Evolutionary conservation across 2,888 invertebrate genomes (phyloP).

Genomic region (Ditula angustiorana): DNA sequence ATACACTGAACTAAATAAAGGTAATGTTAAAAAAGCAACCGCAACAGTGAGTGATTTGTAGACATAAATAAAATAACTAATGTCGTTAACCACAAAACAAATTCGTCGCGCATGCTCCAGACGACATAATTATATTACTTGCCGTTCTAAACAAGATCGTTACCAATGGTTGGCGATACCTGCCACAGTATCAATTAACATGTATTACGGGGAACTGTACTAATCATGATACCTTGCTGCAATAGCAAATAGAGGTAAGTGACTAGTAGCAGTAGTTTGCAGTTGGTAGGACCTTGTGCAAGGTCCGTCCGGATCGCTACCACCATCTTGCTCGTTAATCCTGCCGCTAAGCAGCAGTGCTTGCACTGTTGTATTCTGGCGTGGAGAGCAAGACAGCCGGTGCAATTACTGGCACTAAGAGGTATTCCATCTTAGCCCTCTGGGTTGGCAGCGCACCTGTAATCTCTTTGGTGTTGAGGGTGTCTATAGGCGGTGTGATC

Average conservation of each 20-base stretch:
- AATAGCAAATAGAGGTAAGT: not conserved
- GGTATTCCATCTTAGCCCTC: no score
- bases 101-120: constrained; percentile 17
- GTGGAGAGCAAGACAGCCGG: no score
- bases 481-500: no score
- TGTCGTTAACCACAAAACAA: constrained; percentile 14
- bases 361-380: no score
- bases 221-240: constrained; percentile 2
- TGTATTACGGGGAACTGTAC: not conserved
- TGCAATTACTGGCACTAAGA: no score
- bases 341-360: no score
- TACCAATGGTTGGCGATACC: constrained; percentile 17
- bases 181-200: constrained; percentile 12
- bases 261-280: no score
- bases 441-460: no score
- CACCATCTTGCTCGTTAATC: no score
- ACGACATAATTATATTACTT: constrained; percentile 7
- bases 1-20: not conserved
- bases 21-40: not conserved
- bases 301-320: no score
- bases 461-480: no score
- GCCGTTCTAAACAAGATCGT: not conserved
- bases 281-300: no score
- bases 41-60: not conserved
- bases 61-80: not conserved